A percentile compares a stretch with the other conserved stretches of the same genome.
Evolutionary conservation across 1,140 invertebrate species (phyloP).

Genomic region (Reticulitermes speratus): DNA sequence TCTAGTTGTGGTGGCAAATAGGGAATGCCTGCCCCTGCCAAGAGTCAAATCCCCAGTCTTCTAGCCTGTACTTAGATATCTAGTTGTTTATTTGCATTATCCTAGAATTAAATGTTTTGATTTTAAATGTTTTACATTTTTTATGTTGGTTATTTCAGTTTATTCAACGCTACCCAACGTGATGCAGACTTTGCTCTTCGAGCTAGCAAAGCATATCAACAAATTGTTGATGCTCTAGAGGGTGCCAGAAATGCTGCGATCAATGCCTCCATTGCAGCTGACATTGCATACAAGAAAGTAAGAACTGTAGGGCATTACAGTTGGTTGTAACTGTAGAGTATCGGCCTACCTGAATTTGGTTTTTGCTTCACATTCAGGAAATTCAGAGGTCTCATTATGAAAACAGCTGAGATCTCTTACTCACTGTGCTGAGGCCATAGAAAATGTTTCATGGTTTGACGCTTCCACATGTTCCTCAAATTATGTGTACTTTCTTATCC

Average conservation of each 20-base stretch:
- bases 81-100: too few species aligned
- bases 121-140: background rate
- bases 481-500: too few species aligned
- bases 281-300: constrained; percentile 56
- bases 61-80: too few species aligned
- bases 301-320: background rate
- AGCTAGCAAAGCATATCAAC: constrained; percentile 79
- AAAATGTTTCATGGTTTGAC: too few species aligned
- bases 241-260: constrained; percentile 62
- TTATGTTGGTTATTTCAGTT: constrained; percentile 48
- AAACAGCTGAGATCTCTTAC: background rate
- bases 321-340: background rate
- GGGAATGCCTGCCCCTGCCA: too few species aligned
- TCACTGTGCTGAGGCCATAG: background rate
- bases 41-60: too few species aligned
- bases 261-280: constrained; percentile 62
- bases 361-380: too few species aligned
- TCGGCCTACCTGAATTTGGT: background rate
- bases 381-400: background rate
- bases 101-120: too few species aligned
- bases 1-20: too few species aligned
- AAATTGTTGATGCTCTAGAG: constrained; percentile 68
- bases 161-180: constrained; percentile 66
- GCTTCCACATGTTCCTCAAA: too few species aligned
- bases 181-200: constrained; percentile 68